Base-by-base conservation (phyloP, 2,888 invertebrate species). In the Epistrophella euchroma region DNA sequence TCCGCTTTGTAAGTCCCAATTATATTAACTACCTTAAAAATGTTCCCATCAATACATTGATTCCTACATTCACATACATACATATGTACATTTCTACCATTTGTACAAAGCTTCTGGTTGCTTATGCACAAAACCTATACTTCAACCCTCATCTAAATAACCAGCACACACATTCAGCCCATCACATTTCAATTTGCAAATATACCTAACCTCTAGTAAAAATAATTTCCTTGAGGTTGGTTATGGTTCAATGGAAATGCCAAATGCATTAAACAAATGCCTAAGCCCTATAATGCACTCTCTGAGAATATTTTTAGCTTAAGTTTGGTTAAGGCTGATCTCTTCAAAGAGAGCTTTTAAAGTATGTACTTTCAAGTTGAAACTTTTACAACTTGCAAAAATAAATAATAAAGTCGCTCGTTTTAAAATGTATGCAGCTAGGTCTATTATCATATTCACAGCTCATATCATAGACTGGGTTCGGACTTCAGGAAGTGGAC, bases 231-330 rank as follows among this genome's bases (percentile, higher is more conserved):
- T 78, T 83, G 73, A 70, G 83, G 78, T 73, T 83, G 83, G 83
- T 83, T 73, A 83, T 83, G 83, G 83, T 83, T 74, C 68, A 78
- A 70, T 83, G 68, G 32, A 83, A 77, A 83, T 70, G 66, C 68
- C 66, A 62, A 83, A 47, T 73, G 60, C 68, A 73, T 22, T 32
- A 22, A 45, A 47, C 17, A 66, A 35, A 45, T 9, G 9, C 45
- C 28, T 19, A 60, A 58, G 32, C 32, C 52, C 19, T 52, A 17
- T 37, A 45, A 37, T 25, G 22, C 28, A 13, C 37, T 47, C 40
- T 43, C 40, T 19, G 50, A 71, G 40, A 22, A 28, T 32, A 22
- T 32, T 35, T 47, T 35, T 10, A 4, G 11, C 35, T 19, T 0
- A 37, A 43, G 25, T 13, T 13, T 6, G 28, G 43, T 10, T n/a